These are phyloP conservation scores for Antrozous pallidus DNA, from an alignment of 2,797 vertebrate genomes.

Conservation along the genomic window DNA sequence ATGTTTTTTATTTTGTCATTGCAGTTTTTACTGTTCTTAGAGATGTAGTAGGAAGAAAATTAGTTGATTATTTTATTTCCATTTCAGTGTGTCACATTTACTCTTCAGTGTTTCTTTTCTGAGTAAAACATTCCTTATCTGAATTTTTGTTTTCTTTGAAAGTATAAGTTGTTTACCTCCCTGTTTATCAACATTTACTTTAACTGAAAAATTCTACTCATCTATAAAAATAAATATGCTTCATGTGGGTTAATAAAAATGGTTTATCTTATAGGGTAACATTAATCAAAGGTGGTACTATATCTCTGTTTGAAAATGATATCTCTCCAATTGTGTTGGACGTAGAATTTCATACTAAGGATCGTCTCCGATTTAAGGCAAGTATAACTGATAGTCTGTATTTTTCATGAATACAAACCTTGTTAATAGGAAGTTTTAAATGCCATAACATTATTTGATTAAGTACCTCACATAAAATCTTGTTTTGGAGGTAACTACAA, in stretches of 20 bases:
- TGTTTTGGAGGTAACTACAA: not conserved
- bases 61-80: not conserved
- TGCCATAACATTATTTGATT: not conserved
- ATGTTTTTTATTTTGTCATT: not conserved
- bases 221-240: slow-evolving; percentile 10
- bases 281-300: slow-evolving; percentile 46
- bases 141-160: slow-evolving; percentile 14
- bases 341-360: slow-evolving; percentile 70
- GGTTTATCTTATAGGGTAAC: slow-evolving; percentile 40
- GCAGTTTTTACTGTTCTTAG: not conserved
- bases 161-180: not conserved
- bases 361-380: slow-evolving; percentile 73
- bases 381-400: not conserved
- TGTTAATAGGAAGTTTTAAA: not conserved
- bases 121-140: not conserved
- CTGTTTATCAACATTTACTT: not conserved
- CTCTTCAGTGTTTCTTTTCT: not conserved
- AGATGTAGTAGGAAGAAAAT: not conserved
- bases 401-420: not conserved
- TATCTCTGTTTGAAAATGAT: slow-evolving; percentile 58
- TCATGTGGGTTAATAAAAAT: not conserved
- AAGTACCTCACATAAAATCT: not conserved
- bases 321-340: slow-evolving; percentile 51
- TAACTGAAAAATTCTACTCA: not conserved
- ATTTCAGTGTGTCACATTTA: not conserved